These are phyloP conservation scores for Pagetopsis macropterus DNA, from an alignment of 2,797 vertebrate species.

Conservation along the genomic window DNA sequence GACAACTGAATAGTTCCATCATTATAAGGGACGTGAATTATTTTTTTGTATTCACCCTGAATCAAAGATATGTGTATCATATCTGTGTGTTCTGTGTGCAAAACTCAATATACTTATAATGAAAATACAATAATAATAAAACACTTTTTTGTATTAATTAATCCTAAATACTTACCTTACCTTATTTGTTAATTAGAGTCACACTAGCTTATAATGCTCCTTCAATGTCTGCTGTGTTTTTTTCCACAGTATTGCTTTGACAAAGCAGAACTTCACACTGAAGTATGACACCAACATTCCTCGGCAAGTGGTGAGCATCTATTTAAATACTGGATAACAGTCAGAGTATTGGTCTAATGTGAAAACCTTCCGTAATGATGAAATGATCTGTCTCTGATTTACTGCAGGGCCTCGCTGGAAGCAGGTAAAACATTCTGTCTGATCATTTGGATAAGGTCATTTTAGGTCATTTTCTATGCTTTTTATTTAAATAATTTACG, in stretches of 20 bases:
- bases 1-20: too few species aligned
- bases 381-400: slow-evolving; percentile 38
- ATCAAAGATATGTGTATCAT: too few species aligned
- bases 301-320: slow-evolving; percentile 85
- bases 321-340: rapidly evolving
- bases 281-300: slow-evolving; percentile 91
- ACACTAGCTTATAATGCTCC: too few species aligned
- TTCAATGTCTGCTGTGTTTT: neutral
- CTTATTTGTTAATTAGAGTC: too few species aligned
- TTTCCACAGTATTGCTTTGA: slow-evolving; percentile 83
- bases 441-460: rapidly evolving
- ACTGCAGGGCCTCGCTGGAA: slow-evolving; percentile 86
- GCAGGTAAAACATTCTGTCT: slow-evolving; percentile 78
- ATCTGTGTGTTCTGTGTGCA: too few species aligned
- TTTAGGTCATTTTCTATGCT: neutral
- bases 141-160: too few species aligned
- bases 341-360: neutral
- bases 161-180: too few species aligned
- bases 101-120: too few species aligned
- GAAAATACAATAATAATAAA: too few species aligned
- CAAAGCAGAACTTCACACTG: slow-evolving; percentile 89
- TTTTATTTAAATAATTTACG: neutral
- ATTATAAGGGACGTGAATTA: too few species aligned
- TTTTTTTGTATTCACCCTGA: too few species aligned
- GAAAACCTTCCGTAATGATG: neutral